A percentile compares a stretch with the other conserved stretches of the same genome.
Evolutionary conservation across 1,140 invertebrate species (phyloP).

Genomic region (Heliothis subflexa): DNA sequence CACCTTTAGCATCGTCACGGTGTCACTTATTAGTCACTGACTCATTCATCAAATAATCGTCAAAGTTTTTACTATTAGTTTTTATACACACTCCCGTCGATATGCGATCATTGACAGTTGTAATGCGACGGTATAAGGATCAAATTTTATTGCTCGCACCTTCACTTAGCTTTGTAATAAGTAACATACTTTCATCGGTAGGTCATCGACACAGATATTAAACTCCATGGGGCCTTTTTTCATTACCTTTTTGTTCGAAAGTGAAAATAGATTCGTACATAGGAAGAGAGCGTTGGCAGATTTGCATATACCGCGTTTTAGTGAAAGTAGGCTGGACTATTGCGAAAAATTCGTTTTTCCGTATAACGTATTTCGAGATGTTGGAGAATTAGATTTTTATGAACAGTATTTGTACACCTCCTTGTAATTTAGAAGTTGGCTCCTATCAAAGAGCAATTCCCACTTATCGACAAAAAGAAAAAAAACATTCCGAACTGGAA

Average conservation of each 20-base stretch:
- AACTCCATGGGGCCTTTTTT: constrained; percentile 53
- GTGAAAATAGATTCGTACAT: constrained; percentile 58
- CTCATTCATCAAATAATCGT: constrained; percentile 65
- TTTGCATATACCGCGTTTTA: constrained; percentile 36
- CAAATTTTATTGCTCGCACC: constrained; percentile 47
- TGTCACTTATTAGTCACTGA: constrained; percentile 25
- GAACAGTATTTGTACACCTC: no score
- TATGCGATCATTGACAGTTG: constrained; percentile 30
- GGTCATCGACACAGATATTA: constrained; percentile 64
- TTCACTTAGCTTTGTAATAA: constrained; percentile 37
- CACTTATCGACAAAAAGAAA: no score
- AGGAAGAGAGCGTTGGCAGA: constrained; percentile 37
- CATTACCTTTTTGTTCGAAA: constrained; percentile 57
- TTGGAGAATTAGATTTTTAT: background rate
- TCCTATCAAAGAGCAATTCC: no score
- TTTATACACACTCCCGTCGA: constrained; percentile 33
- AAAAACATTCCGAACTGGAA: background rate
- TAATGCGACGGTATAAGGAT: constrained; percentile 48
- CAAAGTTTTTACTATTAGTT: constrained; percentile 58
- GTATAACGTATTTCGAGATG: background rate
- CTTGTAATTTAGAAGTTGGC: no score
- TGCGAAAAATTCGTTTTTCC: constrained; percentile 19
- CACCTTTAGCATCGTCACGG: constrained; percentile 35
- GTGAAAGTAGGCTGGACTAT: constrained; percentile 40
- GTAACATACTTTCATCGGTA: constrained; percentile 59